These are phyloP conservation scores for Hypselothyrea guttata DNA, from an alignment of 2,888 invertebrate genomes.

Conservation along the genomic window DNA sequence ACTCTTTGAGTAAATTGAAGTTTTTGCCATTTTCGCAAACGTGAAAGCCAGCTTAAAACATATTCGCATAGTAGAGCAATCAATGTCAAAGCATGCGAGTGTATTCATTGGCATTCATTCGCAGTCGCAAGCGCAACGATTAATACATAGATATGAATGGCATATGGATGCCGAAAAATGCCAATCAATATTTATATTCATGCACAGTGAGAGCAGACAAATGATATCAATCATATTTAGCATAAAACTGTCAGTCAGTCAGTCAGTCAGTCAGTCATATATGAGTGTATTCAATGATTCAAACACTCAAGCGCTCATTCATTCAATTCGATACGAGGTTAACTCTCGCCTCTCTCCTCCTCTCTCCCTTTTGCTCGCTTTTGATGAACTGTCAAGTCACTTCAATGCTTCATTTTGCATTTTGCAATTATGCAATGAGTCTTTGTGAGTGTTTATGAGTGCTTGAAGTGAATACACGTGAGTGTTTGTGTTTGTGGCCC, in stretches of 20 bases:
- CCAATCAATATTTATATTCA: constrained; percentile 31
- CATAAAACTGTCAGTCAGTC: constrained; percentile 65
- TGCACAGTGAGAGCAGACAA: constrained; percentile 19
- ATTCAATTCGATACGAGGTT: constrained; percentile 17
- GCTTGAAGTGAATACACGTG: neutral
- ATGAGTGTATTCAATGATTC: constrained; percentile 6
- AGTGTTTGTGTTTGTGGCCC: neutral
- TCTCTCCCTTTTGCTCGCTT: no score
- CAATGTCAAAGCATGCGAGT: constrained; percentile 20
- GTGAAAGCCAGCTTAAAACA: no score
- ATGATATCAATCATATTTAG: constrained; percentile 73
- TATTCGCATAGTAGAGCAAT: constrained; percentile 9
- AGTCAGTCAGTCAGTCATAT: constrained; percentile 37
- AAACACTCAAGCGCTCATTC: constrained; percentile 14
- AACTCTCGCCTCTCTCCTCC: constrained; percentile 23
- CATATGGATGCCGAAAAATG: constrained; percentile 26
- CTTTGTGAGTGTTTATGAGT: neutral
- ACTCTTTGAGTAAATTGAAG: no score
- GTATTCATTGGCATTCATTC: no score
- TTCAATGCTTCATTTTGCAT: constrained; percentile 39
- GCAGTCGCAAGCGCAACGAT: constrained; percentile 1
- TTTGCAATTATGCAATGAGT: constrained; percentile 50
- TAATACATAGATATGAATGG: neutral
- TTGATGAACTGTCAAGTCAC: constrained; percentile 39
- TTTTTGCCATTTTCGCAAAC: no score